Base-by-base conservation (phyloP, 2,797 vertebrate genomes). In the Danio kyathit region DNA sequence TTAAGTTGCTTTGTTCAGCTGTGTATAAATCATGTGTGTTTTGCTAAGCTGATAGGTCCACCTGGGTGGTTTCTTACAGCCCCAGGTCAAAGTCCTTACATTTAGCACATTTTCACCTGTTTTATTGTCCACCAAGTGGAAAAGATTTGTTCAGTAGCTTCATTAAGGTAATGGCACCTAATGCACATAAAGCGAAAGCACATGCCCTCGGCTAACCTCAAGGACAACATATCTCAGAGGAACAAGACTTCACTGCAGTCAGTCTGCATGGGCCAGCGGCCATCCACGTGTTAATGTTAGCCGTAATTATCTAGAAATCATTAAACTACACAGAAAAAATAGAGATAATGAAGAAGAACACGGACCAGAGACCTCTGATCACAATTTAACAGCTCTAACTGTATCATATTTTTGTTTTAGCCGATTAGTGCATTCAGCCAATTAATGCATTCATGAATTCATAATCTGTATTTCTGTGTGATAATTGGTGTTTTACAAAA, bases 171-270 rank as follows among this genome's bases (percentile, higher is more conserved):
- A 70, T 14, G 21, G 8, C 64, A 21, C 3, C 43, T 67, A 48
- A 66, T 11, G 11, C n/a, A 65, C 16, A 52, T 29, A 29, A 71
- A 41, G 16, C 16, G n/a, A 7, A 44, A 16, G 56, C 54, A 60
- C 12, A 29, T 38, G 10, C 49, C 73, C 76, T 70, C 54, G 52
- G 38, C 16, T 63, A 76, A 80, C 80, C 40, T 73, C 40, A 63
- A 44, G 43, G 66, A 51, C 60, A 56, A 46, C 43, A 59, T 69
- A 51, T 76, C 57, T 46, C 59, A 12, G 6, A n/a, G 73, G 38
- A 40, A 54, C 73, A 84, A 71, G 67, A 70, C 52, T 49, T 82
- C 73, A 77, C 63, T 54, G 54, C 19, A 73, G 48, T 16, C 46
- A 46, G 64, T 7, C 60, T 72, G 17, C 29, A 29, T 29, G 3